Evolutionary conservation across 2,113 vertebrate species (phyloP).

Genomic region (Regulus satrapa): DNA sequence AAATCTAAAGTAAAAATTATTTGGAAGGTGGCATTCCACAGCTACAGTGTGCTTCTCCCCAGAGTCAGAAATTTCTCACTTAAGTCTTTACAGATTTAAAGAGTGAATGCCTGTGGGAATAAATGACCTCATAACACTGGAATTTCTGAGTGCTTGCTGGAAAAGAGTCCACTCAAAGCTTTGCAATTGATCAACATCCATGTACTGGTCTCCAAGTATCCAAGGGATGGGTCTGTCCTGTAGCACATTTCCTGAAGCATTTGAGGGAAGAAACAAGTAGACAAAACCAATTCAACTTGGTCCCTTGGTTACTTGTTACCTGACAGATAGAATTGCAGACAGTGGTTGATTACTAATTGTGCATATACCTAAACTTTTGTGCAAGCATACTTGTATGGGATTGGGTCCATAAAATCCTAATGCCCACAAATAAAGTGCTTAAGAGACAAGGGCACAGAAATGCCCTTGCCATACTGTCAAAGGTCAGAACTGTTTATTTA

Average conservation of each 20-base stretch:
- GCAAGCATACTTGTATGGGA: neutral
- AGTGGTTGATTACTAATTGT: neutral
- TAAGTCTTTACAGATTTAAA: neutral
- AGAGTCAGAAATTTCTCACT: neutral
- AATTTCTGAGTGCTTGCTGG: neutral
- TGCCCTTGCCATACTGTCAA: neutral
- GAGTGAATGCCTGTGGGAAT: neutral
- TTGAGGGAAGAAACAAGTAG: neutral
- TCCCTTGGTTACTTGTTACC: neutral
- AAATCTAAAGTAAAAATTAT: neutral
- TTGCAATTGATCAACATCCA: neutral
- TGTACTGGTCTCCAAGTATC: rapidly evolving
- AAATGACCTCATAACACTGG: neutral
- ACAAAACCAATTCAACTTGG: neutral
- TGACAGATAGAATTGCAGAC: neutral
- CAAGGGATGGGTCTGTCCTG: neutral
- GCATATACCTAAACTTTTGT: neutral
- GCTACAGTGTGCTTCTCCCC: neutral
- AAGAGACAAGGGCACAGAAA: neutral
- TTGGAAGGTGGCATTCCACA: neutral
- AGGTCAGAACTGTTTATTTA: neutral
- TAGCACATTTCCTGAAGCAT: neutral
- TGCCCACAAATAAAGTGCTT: neutral
- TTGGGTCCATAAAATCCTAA: neutral
- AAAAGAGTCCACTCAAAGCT: rapidly evolving